Percentiles rank a stretch among this genome's conserved stretches.
Evolutionary conservation across 2,113 vertebrate genomes (phyloP).

Genomic region (Pogona vitticeps): DNA sequence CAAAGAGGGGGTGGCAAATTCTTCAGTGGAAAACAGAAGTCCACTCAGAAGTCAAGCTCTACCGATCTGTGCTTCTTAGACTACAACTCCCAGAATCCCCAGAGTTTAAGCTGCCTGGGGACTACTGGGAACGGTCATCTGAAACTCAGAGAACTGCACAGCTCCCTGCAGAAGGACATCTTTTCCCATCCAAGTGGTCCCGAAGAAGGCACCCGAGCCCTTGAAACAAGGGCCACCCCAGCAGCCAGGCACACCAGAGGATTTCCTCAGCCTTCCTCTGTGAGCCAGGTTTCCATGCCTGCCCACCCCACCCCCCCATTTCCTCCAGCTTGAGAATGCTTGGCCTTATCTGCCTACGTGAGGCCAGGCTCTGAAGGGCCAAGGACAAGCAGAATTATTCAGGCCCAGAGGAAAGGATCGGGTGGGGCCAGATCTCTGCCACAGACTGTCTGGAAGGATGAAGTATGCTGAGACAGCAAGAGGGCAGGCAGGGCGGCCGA

Average conservation of each 20-base stretch:
- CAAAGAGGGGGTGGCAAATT: neutral
- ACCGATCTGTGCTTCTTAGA: no score
- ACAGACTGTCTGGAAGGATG: slow-evolving; percentile 41
- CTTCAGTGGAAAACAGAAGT: neutral
- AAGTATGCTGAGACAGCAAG: slow-evolving; percentile 23
- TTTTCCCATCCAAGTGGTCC: neutral
- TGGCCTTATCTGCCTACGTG: neutral
- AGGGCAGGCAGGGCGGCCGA: neutral
- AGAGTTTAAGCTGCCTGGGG: no score
- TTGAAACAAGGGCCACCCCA: no score
- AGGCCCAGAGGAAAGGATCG: slow-evolving; percentile 36
- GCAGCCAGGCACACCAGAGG: neutral
- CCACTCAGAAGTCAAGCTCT: neutral
- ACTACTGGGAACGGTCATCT: no score
- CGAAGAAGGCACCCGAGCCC: neutral
- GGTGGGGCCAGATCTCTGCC: slow-evolving; percentile 17
- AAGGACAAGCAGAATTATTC: slow-evolving; percentile 47
- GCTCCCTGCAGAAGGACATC: no score
- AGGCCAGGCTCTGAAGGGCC: slow-evolving; percentile 13
- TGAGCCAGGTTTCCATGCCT: neutral
- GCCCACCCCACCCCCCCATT: neutral
- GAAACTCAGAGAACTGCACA: no score
- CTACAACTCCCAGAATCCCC: no score
- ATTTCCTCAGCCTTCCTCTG: rapidly evolving
- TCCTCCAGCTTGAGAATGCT: rapidly evolving